Percentiles rank a stretch among this genome's conserved stretches.
phyloP scores from a whole-genome alignment of 2,888 invertebrate genomes.

The Plagodis dolabraria region DNA sequence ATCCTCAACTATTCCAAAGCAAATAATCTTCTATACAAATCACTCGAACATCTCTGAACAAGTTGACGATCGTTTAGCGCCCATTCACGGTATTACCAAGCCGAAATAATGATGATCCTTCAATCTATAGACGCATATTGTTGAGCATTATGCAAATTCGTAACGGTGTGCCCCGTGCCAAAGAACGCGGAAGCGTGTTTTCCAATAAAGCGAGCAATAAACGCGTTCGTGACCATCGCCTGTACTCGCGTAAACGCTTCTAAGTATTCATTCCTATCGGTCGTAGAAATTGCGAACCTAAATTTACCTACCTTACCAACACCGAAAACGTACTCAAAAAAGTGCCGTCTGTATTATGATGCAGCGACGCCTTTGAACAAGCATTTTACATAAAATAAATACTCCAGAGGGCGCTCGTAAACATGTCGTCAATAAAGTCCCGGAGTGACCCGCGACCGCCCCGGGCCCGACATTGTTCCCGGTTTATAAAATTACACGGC shows the following conservation, averaged over 20 bases:
- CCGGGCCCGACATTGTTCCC: conserved; percentile 58
- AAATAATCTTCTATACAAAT: too few relatives aligned
- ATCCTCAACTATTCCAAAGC: too few relatives aligned
- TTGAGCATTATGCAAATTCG: conserved; percentile 58
- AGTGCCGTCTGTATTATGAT: conserved; percentile 5
- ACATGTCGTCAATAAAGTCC: conserved; percentile 67
- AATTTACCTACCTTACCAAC: conserved; percentile 1
- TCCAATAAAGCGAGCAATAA: conserved; percentile 75
- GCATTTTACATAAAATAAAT: conserved; percentile 53
- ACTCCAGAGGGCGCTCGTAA: conserved; percentile 54
- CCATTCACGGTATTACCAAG: conserved; percentile 25
- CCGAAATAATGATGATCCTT: conserved; percentile 43
- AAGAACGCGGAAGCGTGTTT: conserved; percentile 76
- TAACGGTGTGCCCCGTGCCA: conserved; percentile 60
- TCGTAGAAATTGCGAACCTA: conserved; percentile 41
- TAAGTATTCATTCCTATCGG: conserved; percentile 55
- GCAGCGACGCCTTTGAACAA: conserved; percentile 16
- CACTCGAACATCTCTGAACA: conserved; percentile 14
- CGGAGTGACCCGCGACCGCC: conserved; percentile 57
- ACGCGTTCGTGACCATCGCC: conserved; percentile 57
- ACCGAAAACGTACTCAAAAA: conserved; percentile 12
- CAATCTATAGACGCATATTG: conserved; percentile 40
- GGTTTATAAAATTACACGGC: conserved; percentile 66
- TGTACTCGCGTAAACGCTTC: conserved; percentile 33
- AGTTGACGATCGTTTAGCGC: conserved; percentile 27